Percentiles rank a stretch among this genome's conserved stretches.
phyloP scores from a whole-genome alignment of 1,140 invertebrate species.

The Berghia stephanieae region DNA sequence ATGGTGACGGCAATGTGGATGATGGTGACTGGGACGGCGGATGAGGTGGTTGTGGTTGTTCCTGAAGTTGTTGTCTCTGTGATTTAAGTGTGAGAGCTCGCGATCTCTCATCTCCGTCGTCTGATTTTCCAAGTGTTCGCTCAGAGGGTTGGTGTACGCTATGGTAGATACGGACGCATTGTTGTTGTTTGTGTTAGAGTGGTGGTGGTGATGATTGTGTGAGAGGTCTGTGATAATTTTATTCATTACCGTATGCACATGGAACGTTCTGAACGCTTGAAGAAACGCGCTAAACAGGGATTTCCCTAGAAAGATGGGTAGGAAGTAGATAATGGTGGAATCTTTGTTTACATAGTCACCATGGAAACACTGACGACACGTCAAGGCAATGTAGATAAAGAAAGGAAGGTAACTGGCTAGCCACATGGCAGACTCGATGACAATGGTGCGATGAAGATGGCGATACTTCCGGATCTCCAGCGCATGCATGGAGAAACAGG shows the following conservation, averaged over 20 bases:
- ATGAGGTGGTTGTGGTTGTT: neutral
- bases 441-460: constrained; percentile 36
- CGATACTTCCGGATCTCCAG: constrained; percentile 42
- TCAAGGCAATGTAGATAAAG: constrained; percentile 37
- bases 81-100: neutral
- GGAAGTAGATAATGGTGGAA: constrained; percentile 40
- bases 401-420: constrained; percentile 43
- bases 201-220: neutral
- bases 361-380: constrained; percentile 32
- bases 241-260: constrained; percentile 38
- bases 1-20: neutral
- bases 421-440: constrained; percentile 42
- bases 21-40: neutral
- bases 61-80: neutral
- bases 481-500: constrained; percentile 35
- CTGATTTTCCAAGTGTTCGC: neutral
- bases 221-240: too few relatives aligned
- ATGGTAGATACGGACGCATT: constrained; percentile 14
- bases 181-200: neutral
- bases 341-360: neutral
- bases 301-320: constrained; percentile 43
- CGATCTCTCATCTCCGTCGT: neutral
- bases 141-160: constrained; percentile 31
- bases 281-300: constrained; percentile 39
- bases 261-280: constrained; percentile 44